phyloP scores from a whole-genome alignment of 2,113 vertebrate genomes.

The Stigmatopora argus region DNA sequence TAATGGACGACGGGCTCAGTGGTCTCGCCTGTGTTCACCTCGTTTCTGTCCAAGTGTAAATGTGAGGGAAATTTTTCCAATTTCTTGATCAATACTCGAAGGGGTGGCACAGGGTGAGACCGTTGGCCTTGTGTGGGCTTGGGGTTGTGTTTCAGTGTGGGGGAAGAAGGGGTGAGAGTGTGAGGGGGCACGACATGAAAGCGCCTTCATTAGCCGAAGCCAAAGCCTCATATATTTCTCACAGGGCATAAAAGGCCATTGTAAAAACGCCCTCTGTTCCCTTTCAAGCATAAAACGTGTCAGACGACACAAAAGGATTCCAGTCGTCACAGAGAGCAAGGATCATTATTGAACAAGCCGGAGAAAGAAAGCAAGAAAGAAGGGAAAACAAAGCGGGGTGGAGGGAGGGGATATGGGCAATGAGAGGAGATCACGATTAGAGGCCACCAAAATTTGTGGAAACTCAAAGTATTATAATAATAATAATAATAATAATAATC shows the following conservation, averaged over 20 bases:
- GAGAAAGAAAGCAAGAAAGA: constrained; percentile 5
- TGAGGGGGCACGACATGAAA: constrained; percentile 49
- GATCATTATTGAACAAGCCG: constrained; percentile 58
- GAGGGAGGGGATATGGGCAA: constrained; percentile 28
- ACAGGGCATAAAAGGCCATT: constrained; percentile 68
- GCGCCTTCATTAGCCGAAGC: constrained; percentile 61
- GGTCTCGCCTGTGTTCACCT: constrained; percentile 32
- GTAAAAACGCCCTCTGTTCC: constrained; percentile 66
- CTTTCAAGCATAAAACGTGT: constrained; percentile 68
- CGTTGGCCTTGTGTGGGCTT: constrained; percentile 34
- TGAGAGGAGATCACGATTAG: constrained; percentile 52
- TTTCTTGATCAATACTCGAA: constrained; percentile 42
- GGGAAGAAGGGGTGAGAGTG: not conserved
- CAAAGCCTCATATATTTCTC: constrained; percentile 69
- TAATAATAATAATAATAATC: no score
- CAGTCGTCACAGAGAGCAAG: constrained; percentile 51
- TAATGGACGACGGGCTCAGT: constrained; percentile 46
- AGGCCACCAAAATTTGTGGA: not conserved
- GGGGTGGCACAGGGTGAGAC: constrained; percentile 40
- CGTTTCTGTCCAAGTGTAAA: constrained; percentile 10
- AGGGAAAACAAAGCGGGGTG: constrained; percentile 19
- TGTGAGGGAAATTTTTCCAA: constrained; percentile 19
- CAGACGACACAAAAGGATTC: constrained; percentile 65
- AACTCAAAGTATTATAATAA: not conserved
- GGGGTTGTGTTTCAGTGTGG: not conserved